Conservation (phyloP, 2,113 vertebrate genomes). For the Pollimyrus isidori region DNA sequence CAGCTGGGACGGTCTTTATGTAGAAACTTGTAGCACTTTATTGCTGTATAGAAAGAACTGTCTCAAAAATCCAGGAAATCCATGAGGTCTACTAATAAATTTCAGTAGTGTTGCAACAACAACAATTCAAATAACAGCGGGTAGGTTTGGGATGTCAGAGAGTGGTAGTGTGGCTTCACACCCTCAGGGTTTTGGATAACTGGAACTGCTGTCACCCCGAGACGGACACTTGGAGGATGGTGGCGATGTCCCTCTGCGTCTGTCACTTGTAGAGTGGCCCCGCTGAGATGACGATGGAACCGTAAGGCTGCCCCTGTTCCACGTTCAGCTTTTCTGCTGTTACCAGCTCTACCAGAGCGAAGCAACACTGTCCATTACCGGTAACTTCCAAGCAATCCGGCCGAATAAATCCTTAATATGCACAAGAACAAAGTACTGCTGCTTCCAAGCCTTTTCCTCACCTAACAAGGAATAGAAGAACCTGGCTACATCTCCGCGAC, state of each 20-base stretch:
- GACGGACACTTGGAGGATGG: neutral
- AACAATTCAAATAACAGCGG: neutral
- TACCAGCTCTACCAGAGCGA: slow-evolving; percentile 28
- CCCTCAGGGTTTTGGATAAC: neutral
- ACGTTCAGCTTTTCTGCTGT: slow-evolving; percentile 25
- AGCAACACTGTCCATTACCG: neutral
- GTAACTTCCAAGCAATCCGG: neutral
- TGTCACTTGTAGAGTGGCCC: slow-evolving; percentile 9
- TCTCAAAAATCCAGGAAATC: neutral
- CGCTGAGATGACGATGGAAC: slow-evolving; percentile 36
- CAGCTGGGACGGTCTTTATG: neutral
- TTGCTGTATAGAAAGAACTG: neutral
- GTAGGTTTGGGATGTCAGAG: neutral
- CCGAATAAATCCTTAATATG: neutral
- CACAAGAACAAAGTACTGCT: neutral
- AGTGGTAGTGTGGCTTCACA: neutral
- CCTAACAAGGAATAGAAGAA: slow-evolving; percentile 45
- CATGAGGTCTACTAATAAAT: neutral
- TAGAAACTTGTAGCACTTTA: neutral
- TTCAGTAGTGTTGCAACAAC: neutral
- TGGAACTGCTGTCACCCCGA: neutral
- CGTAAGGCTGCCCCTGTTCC: slow-evolving; percentile 41
- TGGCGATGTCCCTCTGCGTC: neutral
- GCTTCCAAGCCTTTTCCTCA: slow-evolving; percentile 22
- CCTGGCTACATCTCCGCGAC: slow-evolving; percentile 39